These are phyloP conservation scores for Xenotilapia caudafasciata DNA, from an alignment of 2,113 vertebrate genomes.

Conservation along the genomic window DNA sequence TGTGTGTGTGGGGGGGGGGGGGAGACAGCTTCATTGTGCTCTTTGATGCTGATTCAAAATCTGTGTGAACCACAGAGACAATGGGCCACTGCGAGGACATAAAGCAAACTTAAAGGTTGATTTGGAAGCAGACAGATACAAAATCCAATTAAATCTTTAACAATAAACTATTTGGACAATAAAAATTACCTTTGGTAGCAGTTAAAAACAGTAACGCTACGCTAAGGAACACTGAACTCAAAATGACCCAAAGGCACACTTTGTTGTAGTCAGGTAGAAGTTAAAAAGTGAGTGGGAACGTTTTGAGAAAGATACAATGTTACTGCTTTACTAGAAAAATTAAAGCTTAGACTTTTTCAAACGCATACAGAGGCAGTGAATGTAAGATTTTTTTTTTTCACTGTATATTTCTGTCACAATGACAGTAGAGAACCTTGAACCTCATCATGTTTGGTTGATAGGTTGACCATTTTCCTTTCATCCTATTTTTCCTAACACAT, in stretches of 20 bases:
- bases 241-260: not conserved
- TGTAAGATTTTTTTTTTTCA: not conserved
- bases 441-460: not conserved
- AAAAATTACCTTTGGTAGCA: not conserved
- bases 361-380: not conserved
- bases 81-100: slow-evolving; percentile 2
- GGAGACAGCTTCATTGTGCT: not conserved
- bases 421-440: not conserved
- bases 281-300: not conserved
- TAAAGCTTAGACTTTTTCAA: not conserved
- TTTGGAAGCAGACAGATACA: not conserved
- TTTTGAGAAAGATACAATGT: not conserved
- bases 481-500: not conserved
- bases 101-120: not conserved
- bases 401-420: not conserved
- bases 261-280: not conserved
- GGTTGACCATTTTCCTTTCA: not conserved
- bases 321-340: not conserved
- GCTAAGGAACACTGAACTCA: not conserved
- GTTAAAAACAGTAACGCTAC: not conserved
- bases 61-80: not conserved
- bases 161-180: not conserved
- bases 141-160: slow-evolving; percentile 11
- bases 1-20: fast-evolving
- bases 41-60: slow-evolving; percentile 46